phyloP scores from a whole-genome alignment of 2,797 vertebrate species.

The Cossypha heuglini region DNA sequence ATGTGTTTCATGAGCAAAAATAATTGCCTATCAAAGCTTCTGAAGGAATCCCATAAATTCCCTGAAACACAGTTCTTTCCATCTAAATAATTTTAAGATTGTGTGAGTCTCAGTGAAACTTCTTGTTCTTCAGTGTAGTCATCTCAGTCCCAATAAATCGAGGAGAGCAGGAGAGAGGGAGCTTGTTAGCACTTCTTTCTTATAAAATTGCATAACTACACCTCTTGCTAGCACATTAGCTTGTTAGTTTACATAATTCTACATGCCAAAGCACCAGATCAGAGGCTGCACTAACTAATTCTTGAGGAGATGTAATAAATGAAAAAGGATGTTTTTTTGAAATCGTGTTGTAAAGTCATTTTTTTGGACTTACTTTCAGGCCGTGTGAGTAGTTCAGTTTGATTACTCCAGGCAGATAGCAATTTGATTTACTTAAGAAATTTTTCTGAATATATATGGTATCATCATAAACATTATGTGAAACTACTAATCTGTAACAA shows the following conservation, averaged over 20 bases:
- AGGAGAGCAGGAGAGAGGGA: background rate
- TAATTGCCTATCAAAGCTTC: background rate
- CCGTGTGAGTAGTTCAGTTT: background rate
- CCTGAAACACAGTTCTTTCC: background rate
- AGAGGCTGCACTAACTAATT: background rate
- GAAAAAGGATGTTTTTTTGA: background rate
- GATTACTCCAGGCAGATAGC: background rate
- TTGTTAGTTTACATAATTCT: background rate
- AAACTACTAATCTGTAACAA: background rate
- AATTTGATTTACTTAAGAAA: background rate
- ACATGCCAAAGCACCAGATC: background rate
- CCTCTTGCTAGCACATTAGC: accelerated
- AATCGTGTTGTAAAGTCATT: background rate
- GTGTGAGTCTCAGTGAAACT: background rate
- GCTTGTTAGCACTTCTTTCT: background rate
- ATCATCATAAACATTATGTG: background rate
- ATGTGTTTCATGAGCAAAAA: background rate
- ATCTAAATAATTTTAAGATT: background rate
- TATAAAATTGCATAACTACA: background rate
- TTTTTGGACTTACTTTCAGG: background rate
- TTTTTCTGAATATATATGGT: background rate
- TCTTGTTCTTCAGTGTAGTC: background rate
- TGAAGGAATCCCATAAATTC: background rate
- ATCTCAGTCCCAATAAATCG: background rate
- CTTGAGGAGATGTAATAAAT: background rate